Conservation (phyloP, 2,113 vertebrate species). For the Myiopsitta monachus region DNA sequence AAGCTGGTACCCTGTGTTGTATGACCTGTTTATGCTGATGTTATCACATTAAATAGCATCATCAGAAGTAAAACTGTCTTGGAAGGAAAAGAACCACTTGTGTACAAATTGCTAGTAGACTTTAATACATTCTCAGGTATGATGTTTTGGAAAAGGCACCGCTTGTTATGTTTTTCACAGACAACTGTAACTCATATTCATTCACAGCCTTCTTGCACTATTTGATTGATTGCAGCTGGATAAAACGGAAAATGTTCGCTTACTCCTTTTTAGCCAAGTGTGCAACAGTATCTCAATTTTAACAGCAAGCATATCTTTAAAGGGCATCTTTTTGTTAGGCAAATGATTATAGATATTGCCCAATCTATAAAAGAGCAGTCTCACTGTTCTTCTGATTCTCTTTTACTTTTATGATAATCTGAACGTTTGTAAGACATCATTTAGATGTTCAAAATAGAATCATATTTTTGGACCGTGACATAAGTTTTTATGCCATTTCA, state of each 20-base stretch:
- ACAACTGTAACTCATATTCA: background rate
- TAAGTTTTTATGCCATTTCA: conserved; percentile 63
- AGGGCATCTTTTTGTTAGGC: conserved; percentile 35
- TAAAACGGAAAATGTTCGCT: conserved; percentile 15
- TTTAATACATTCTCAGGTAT: background rate
- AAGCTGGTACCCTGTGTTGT: background rate
- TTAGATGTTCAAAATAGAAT: conserved; percentile 56
- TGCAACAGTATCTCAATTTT: background rate
- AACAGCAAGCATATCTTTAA: background rate
- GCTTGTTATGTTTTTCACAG: background rate
- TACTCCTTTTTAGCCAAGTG: background rate
- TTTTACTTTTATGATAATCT: conserved; percentile 51
- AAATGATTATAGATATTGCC: conserved; percentile 22
- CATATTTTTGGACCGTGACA: conserved; percentile 58
- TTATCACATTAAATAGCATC: background rate
- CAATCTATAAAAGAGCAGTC: conserved; percentile 39
- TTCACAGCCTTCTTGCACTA: background rate
- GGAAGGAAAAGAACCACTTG: background rate
- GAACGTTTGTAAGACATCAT: conserved; percentile 11
- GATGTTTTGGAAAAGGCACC: background rate
- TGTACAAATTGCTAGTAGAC: background rate
- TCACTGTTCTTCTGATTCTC: conserved; percentile 28
- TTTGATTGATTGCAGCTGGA: conserved; percentile 20
- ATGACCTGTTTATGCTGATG: background rate
- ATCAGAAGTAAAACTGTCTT: background rate